Evolutionary conservation across 2,113 vertebrate species (phyloP).

Genomic region (Malurus cyaneus): DNA sequence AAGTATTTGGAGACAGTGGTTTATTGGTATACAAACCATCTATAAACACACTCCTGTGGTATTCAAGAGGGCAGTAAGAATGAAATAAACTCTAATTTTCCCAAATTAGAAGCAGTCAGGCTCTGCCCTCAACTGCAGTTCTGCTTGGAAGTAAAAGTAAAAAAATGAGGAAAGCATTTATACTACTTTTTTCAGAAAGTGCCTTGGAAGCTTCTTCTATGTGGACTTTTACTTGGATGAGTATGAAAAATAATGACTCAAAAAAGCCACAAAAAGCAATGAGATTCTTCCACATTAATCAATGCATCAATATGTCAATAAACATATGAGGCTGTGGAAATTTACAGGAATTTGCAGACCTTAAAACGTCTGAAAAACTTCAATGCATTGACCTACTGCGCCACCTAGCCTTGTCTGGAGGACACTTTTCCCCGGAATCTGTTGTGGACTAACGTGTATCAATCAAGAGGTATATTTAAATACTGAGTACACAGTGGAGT

Average conservation of each 20-base stretch:
- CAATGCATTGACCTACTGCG: background rate
- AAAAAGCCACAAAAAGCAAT: background rate
- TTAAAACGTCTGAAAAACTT: background rate
- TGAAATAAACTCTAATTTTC: conserved; percentile 40
- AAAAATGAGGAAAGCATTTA: background rate
- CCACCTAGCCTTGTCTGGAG: conserved; percentile 33
- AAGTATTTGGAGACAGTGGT: conserved; percentile 22
- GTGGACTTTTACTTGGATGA: background rate
- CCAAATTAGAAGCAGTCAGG: conserved; percentile 12
- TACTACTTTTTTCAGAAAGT: background rate
- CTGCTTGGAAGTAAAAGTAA: background rate
- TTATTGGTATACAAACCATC: conserved; percentile 30
- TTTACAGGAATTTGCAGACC: conserved; percentile 26
- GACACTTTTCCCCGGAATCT: background rate
- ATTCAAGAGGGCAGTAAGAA: conserved; percentile 20
- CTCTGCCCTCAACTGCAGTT: background rate
- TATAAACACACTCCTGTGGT: background rate
- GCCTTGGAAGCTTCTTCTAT: background rate
- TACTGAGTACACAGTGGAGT: background rate
- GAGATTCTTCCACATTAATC: background rate
- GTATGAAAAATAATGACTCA: background rate
- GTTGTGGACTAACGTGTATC: rapidly evolving
- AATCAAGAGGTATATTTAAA: background rate
- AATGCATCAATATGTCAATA: conserved; percentile 4
- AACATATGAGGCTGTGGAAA: conserved; percentile 6